phyloP scores from a whole-genome alignment of 2,113 vertebrate species.

The Melanotaenia duboulayi region DNA sequence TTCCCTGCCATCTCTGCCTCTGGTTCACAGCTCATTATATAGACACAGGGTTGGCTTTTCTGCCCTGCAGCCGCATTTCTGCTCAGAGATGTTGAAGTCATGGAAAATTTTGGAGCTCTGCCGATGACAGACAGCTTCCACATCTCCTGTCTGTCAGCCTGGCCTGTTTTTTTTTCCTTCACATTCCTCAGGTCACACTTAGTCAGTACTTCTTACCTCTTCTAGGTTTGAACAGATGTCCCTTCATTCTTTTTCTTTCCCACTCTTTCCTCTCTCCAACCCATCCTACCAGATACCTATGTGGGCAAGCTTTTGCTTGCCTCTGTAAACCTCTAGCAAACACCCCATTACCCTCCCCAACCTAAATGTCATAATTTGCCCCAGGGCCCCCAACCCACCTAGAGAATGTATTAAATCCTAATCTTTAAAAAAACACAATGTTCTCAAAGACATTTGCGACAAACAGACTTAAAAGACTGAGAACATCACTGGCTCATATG shows the following conservation, averaged over 20 bases:
- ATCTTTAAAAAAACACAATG: conserved; percentile 29
- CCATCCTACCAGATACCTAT: conserved; percentile 41
- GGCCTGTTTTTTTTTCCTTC: conserved; percentile 25
- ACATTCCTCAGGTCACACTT: conserved; percentile 63
- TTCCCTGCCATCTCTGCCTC: conserved; percentile 33
- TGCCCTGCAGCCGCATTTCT: conserved; percentile 50
- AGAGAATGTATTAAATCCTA: conserved; percentile 52
- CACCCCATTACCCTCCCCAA: conserved; percentile 5
- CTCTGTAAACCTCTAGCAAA: conserved; percentile 41
- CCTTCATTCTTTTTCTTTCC: conserved; percentile 7
- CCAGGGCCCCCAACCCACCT: conserved; percentile 17
- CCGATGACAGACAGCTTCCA: conserved; percentile 65
- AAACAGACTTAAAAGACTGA: not conserved
- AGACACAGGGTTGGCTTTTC: conserved; percentile 30
- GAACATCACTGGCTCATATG: conserved; percentile 9
- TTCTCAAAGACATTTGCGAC: conserved; percentile 14
- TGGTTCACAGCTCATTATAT: conserved; percentile 60
- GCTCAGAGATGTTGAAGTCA: conserved; percentile 53
- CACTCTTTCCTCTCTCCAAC: not conserved
- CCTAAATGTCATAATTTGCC: conserved; percentile 65
- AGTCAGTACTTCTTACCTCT: conserved; percentile 46
- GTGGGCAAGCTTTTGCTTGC: conserved; percentile 60
- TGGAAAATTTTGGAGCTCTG: conserved; percentile 60
- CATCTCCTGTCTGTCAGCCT: conserved; percentile 52
- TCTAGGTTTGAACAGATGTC: conserved; percentile 51